A percentile compares a stretch with the other conserved stretches of the same genome.
Conservation (phyloP, 2,113 vertebrate genomes). For the Craseonycteris thonglongyai region DNA sequence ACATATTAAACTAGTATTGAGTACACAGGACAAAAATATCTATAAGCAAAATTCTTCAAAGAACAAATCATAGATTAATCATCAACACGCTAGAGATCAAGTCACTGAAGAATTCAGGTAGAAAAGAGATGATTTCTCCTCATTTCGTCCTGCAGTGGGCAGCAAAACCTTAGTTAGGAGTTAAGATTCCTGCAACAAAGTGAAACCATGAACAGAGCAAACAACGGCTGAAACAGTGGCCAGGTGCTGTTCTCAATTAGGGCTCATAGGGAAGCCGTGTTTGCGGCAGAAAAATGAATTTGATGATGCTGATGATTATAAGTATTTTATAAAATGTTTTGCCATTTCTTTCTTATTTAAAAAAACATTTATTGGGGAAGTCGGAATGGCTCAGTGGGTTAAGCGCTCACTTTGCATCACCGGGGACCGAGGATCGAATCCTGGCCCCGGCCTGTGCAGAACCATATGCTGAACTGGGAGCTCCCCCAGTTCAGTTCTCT, state of each 20-base stretch:
- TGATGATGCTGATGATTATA: neutral
- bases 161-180: conserved; percentile 26
- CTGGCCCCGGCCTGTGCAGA: too few relatives aligned
- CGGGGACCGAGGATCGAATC: too few relatives aligned
- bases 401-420: too few relatives aligned
- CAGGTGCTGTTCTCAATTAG: neutral
- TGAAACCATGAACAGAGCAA: neutral
- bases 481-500: too few relatives aligned
- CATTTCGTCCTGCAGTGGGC: conserved; percentile 44
- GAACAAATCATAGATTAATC: neutral
- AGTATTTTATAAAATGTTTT: neutral
- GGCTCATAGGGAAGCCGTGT: neutral
- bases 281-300: neutral
- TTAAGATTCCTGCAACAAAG: neutral
- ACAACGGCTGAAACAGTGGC: too few relatives aligned
- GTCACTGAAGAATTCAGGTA: neutral
- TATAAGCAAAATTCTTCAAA: neutral
- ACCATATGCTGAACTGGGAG: too few relatives aligned
- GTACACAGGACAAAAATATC: neutral
- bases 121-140: neutral
- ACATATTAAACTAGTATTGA: neutral
- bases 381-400: too few relatives aligned
- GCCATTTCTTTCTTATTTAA: neutral
- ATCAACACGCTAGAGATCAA: neutral
- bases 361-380: too few relatives aligned